These are phyloP conservation scores for Carapus acus DNA, from an alignment of 2,797 vertebrate species.

Conservation along the genomic window DNA sequence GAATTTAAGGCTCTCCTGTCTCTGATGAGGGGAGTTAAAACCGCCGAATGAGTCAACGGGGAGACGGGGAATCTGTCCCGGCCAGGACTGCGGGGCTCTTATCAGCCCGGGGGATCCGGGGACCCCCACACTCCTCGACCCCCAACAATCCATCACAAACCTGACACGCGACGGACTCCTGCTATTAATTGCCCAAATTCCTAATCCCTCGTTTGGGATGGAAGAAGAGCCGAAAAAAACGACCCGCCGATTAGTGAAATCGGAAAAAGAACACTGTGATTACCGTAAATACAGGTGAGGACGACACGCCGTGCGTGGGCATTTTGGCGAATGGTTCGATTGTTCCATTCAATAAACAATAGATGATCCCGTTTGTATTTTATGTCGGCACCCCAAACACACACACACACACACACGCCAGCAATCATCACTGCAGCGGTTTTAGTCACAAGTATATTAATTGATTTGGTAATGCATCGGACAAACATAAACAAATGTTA, in stretches of 20 bases:
- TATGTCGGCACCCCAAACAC: too few species aligned
- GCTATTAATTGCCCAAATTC: conserved; percentile 60
- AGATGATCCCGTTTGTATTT: too few species aligned
- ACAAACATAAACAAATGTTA: too few species aligned
- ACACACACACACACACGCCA: too few species aligned
- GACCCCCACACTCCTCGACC: conserved; percentile 22
- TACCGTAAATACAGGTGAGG: too few species aligned
- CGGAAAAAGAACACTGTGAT: not conserved
- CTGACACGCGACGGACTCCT: conserved; percentile 74
- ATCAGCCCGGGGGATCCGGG: conserved; percentile 67
- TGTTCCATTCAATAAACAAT: too few species aligned
- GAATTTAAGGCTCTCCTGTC: conserved; percentile 32
- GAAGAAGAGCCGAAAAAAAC: not conserved
- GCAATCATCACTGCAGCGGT: too few species aligned
- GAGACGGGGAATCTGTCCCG: conserved; percentile 36
- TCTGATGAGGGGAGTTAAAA: conserved; percentile 36
- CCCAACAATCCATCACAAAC: conserved; percentile 68
- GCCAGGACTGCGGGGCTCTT: conserved; percentile 49
- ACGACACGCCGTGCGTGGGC: too few species aligned
- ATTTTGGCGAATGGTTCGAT: too few species aligned
- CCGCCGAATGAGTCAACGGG: conserved; percentile 26
- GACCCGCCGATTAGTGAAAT: not conserved
- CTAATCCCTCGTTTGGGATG: conserved; percentile 34
- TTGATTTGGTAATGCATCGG: too few species aligned
- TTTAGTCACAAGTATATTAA: too few species aligned